These are phyloP conservation scores for Eulacestoma nigropectus DNA, from an alignment of 2,113 vertebrate species.

Conservation along the genomic window DNA sequence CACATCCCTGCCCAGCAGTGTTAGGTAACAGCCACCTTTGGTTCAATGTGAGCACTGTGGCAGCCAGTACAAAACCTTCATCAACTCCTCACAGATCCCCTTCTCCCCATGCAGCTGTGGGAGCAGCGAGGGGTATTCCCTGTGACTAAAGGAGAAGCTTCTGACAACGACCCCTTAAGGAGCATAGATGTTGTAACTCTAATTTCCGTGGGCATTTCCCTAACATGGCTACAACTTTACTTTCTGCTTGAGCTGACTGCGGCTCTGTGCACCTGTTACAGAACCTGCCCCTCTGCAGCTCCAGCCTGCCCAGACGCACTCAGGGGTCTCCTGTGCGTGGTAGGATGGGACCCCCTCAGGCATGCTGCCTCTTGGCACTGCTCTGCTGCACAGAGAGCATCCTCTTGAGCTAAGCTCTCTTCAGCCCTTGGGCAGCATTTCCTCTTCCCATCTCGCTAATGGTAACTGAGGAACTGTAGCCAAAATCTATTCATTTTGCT, in stretches of 20 bases:
- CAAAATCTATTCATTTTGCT: not conserved
- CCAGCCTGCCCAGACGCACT: fast-evolving
- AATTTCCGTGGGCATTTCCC: not conserved
- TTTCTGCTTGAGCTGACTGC: not conserved
- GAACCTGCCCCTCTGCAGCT: not conserved
- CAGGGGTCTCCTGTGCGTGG: no score
- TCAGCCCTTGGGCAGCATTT: not conserved
- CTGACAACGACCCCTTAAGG: not conserved
- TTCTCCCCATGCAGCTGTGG: fast-evolving
- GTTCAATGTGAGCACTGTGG: not conserved
- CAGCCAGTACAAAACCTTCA: not conserved
- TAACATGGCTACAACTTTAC: not conserved
- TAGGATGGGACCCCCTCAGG: not conserved
- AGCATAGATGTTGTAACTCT: fast-evolving
- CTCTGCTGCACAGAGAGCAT: not conserved
- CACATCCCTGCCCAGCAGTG: not conserved
- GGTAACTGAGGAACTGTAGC: not conserved
- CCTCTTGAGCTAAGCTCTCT: not conserved
- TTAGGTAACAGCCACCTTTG: not conserved
- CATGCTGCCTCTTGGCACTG: not conserved
- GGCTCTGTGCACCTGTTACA: not conserved
- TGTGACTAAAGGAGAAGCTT: not conserved
- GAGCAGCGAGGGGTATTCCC: fast-evolving
- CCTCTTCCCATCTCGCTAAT: not conserved
- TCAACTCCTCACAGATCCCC: not conserved